Percentiles rank a stretch among this genome's conserved stretches.
These are phyloP conservation scores for Neostethus bicornis DNA, from an alignment of 2,797 vertebrate genomes.

Conservation along the genomic window DNA sequence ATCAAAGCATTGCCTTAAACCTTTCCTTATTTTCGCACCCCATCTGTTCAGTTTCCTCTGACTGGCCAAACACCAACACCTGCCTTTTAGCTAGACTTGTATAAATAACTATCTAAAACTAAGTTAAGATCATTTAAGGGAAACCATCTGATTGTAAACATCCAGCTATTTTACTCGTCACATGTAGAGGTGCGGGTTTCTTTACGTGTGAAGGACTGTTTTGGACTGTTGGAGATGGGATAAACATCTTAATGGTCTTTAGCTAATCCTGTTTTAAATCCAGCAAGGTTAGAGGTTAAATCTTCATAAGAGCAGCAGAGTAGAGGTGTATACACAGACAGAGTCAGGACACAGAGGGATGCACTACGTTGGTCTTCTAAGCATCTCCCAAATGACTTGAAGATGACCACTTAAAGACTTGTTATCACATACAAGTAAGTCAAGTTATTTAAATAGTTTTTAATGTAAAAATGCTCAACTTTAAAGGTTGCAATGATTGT, in stretches of 20 bases:
- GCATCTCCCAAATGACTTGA: constrained; percentile 9
- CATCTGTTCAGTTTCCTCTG: constrained; percentile 25
- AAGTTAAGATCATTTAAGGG: not conserved
- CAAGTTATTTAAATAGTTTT: not conserved
- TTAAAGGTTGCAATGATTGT: not conserved
- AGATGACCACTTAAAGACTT: constrained; percentile 6
- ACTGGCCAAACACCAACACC: not conserved
- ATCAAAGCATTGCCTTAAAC: constrained; percentile 3
- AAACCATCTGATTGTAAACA: not conserved
- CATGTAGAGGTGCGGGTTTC: constrained; percentile 16
- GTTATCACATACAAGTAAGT: constrained; percentile 41
- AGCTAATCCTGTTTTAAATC: constrained; percentile 59
- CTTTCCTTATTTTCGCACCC: constrained; percentile 1
- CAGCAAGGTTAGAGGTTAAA: constrained; percentile 48
- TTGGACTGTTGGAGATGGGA: constrained; percentile 53
- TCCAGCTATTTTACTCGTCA: not conserved
- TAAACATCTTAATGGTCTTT: constrained; percentile 50
- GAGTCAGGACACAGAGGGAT: constrained; percentile 5
- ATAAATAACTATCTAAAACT: not conserved
- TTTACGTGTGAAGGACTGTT: constrained; percentile 20
- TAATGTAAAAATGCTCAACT: too few species aligned
- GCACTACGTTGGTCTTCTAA: not conserved
- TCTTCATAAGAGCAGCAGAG: constrained; percentile 50
- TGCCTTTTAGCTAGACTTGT: not conserved
- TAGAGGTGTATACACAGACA: constrained; percentile 6